Percentiles rank a stretch among this genome's conserved stretches.
Conservation (phyloP, 2,113 vertebrate species). For the Phalacrocorax aristotelis region DNA sequence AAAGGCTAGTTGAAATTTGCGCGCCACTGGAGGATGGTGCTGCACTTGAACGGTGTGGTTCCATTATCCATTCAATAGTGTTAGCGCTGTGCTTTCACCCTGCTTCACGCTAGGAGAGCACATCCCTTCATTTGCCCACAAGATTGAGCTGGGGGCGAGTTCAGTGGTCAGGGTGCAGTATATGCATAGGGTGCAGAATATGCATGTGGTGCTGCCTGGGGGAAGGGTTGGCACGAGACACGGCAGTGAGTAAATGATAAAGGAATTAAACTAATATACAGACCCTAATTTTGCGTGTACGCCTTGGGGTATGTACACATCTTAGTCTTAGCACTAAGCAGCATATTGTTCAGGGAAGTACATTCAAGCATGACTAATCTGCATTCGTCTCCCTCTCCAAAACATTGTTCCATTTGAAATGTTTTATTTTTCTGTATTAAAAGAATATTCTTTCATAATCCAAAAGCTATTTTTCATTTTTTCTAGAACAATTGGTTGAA, state of each 20-base stretch:
- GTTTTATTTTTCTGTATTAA: constrained; percentile 39
- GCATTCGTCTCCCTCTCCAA: neutral
- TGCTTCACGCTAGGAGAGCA: neutral
- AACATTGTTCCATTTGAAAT: constrained; percentile 9
- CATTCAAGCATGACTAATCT: constrained; percentile 1
- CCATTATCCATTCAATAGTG: neutral
- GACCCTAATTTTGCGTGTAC: neutral
- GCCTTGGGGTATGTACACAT: neutral
- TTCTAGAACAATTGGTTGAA: constrained; percentile 57
- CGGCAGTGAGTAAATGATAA: neutral
- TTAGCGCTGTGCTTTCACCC: neutral
- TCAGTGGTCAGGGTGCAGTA: neutral
- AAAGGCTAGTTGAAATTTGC: neutral
- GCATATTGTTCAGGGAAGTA: constrained; percentile 14
- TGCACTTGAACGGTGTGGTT: neutral
- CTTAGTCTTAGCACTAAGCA: neutral
- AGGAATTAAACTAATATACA: neutral
- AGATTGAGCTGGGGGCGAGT: neutral
- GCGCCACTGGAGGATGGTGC: neutral
- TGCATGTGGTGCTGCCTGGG: neutral
- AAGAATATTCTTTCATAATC: constrained; percentile 31
- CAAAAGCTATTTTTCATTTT: constrained; percentile 54
- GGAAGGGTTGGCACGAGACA: neutral
- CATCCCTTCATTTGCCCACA: neutral
- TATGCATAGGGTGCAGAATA: neutral